Evolutionary conservation across 2,888 invertebrate species (phyloP).

Genomic region (Odontothrips loti): DNA sequence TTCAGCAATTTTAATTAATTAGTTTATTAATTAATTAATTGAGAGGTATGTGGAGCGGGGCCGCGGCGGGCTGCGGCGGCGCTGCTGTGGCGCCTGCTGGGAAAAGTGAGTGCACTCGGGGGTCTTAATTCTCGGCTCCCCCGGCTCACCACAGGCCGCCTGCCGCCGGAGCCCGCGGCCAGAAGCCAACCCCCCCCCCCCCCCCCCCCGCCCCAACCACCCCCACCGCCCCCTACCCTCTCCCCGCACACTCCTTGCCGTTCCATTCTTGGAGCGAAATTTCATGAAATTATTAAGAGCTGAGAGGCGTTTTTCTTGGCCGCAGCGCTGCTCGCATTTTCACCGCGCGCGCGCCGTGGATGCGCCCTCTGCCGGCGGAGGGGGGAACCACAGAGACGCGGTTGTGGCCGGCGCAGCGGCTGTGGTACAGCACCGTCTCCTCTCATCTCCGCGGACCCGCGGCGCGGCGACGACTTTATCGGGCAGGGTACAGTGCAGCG

Average conservation of each 20-base stretch:
- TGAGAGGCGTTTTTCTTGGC: slow-evolving; percentile 21
- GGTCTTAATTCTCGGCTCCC: slow-evolving; percentile 7
- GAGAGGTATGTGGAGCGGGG: not conserved
- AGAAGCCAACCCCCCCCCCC: no score
- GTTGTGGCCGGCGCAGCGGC: no score
- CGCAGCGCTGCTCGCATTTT: not conserved
- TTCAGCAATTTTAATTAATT: slow-evolving; percentile 27
- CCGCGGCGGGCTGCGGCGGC: not conserved
- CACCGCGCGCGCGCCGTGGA: not conserved
- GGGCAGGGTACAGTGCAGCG: no score
- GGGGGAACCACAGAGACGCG: no score
- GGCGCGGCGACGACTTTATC: no score
- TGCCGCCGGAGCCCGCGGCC: not conserved
- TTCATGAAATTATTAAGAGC: slow-evolving; percentile 27
- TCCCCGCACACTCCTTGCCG: not conserved
- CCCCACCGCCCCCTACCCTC: not conserved
- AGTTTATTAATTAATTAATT: slow-evolving; percentile 27
- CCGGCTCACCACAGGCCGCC: not conserved
- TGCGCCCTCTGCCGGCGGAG: not conserved
- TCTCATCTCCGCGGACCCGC: no score
- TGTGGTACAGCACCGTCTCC: no score
- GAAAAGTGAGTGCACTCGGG: slow-evolving; percentile 16
- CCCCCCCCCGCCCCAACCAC: not conserved
- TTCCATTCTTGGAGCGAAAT: slow-evolving; percentile 2
- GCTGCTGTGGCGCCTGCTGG: not conserved